Evolutionary conservation across 35 echinoderm and acorn worm species (phyloP), one percentile per base, ranked within the genome.

Genomic region (Chiridota heheva): DNA sequence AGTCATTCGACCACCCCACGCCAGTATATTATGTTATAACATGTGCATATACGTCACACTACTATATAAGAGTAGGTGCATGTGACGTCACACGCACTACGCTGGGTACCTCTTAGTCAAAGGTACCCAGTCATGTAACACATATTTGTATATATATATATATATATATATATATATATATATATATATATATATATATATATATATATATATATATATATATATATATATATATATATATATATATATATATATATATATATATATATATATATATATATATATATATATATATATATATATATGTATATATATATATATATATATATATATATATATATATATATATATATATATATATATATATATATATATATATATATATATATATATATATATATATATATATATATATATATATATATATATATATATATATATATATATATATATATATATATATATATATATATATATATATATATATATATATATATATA

Each of bases 101-200:
- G 22, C 47, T 51, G 47, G 22, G 22, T 51, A 51, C 47, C 22
- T 10, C 10, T 22, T n/a, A n/a, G n/a, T n/a, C n/a, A n/a, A 51
- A 10, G 10, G 47, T 51, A 12, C 10, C 22, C 47, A 51, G 10
- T 22, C 10, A 51, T n/a, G n/a, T n/a, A n/a, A n/a, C n/a, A n/a
- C n/a, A n/a, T n/a, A n/a, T n/a, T n/a, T n/a, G n/a, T n/a, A n/a
- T n/a, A 51, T 22, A 10, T 51, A 12, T 51, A 51, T 12, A 12
- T 51, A 51, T 51, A 51, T 51, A 51, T 51, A 51, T 51, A 51
- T 51, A 22, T 51, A 51, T 51, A 51, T 51, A 51, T 51, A 51
- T 51, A 51, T 51, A 51, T 51, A 51, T 51, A 51, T 51, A 22
- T 51, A 51, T 51, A 51, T 51, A 51, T 51, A 22, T 51, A 51